A percentile compares a stretch with the other conserved stretches of the same genome.
phyloP scores from a whole-genome alignment of 1,140 invertebrate genomes.

The Drosophila ohnishii region DNA sequence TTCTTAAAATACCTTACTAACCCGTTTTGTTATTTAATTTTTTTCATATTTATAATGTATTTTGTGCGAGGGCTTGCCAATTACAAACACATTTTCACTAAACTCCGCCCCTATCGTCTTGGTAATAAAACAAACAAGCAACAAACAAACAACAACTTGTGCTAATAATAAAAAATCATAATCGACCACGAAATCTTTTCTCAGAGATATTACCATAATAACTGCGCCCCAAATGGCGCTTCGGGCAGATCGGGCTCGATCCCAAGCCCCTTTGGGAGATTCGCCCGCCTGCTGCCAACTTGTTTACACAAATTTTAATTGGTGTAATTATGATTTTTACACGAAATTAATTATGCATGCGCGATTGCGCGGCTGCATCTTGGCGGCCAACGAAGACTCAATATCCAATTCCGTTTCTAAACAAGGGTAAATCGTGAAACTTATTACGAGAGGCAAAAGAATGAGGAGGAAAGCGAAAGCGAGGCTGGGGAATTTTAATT shows the following conservation, averaged over 20 bases:
- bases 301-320: conserved; percentile 79
- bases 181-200: conserved; percentile 43
- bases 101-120: neutral
- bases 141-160: conserved; percentile 18
- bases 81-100: neutral
- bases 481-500: conserved; percentile 50
- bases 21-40: too few relatives aligned
- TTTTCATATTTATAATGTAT: neutral
- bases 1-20: too few relatives aligned
- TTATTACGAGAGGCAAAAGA: conserved; percentile 12
- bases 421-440: conserved; percentile 27
- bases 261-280: conserved; percentile 8
- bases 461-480: conserved; percentile 10
- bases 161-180: conserved; percentile 13
- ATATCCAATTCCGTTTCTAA: conserved; percentile 26
- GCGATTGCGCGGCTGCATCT: conserved; percentile 51
- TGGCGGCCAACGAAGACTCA: conserved; percentile 11
- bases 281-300: conserved; percentile 55
- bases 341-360: conserved; percentile 78
- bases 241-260: conserved; percentile 20
- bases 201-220: conserved; percentile 51
- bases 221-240: conserved; percentile 53
- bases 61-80: neutral
- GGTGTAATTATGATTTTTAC: conserved; percentile 79
- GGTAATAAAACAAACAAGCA: conserved; percentile 3